These are phyloP conservation scores for Pristionchus entomophagus DNA, from an alignment of 2,888 invertebrate species.

Conservation along the genomic window DNA sequence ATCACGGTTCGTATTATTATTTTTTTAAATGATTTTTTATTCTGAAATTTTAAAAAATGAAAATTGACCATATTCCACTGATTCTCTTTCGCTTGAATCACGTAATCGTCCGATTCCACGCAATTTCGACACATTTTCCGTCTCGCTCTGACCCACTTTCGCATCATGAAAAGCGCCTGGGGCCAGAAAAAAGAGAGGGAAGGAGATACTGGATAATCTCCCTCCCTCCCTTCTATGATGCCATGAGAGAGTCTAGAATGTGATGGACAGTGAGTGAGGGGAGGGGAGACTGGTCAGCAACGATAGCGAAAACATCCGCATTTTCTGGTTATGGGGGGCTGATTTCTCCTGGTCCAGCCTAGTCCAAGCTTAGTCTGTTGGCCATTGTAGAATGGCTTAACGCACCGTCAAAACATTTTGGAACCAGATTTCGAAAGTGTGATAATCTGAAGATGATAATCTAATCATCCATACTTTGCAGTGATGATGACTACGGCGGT, in stretches of 20 bases:
- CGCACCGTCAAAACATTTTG: no score
- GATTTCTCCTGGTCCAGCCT: neutral
- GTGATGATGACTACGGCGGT: conserved; percentile 34
- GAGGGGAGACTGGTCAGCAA: neutral
- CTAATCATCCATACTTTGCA: neutral
- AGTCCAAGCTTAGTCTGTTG: no score
- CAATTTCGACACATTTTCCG: neutral
- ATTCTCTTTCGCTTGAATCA: neutral
- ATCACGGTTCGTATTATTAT: conserved; percentile 49
- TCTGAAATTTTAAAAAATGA: no score
- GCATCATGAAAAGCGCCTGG: neutral
- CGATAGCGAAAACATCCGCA: neutral
- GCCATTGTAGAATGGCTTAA: neutral
- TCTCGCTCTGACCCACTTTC: neutral
- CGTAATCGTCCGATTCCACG: neutral
- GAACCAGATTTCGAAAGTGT: no score
- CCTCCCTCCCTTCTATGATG: neutral
- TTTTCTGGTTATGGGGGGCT: neutral
- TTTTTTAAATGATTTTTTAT: no score
- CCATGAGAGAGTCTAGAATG: conserved; percentile 3
- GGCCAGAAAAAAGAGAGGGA: no score
- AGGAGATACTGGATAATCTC: conserved; percentile 18
- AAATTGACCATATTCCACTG: no score
- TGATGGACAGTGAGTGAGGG: neutral
- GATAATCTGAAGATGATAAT: no score